Evolutionary conservation across 2,888 invertebrate genomes (phyloP).

Genomic region (Melieria picta): DNA sequence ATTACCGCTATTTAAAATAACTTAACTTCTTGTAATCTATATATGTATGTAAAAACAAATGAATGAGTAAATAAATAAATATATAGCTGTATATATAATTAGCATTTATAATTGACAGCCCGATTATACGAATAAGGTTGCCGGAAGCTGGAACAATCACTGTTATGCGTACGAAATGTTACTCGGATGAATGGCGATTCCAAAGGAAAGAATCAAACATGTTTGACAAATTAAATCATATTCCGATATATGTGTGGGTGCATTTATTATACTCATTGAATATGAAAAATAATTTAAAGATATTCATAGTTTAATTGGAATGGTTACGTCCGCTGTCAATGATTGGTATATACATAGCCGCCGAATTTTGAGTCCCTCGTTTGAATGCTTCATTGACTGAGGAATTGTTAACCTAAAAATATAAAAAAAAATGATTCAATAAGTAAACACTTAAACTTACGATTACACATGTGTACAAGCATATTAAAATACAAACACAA

Average conservation of each 20-base stretch:
- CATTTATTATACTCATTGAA: conserved; percentile 31
- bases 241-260: conserved; percentile 27
- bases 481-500: background rate
- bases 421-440: background rate
- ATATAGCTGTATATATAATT: no score
- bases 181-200: no score
- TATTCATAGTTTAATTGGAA: conserved; percentile 47
- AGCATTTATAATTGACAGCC: no score
- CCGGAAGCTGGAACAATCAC: no score
- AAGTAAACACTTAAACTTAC: background rate
- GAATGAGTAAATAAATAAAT: no score
- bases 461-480: conserved; percentile 5
- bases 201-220: no score
- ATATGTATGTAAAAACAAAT: no score
- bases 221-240: background rate
- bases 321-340: conserved; percentile 43
- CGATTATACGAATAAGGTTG: no score
- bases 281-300: conserved; percentile 32
- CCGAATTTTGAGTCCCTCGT: conserved; percentile 44
- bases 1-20: no score
- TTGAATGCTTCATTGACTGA: conserved; percentile 44
- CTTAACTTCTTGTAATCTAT: no score
- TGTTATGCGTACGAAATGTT: no score
- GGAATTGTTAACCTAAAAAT: conserved; percentile 40
- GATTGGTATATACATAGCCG: conserved; percentile 47